Conservation (phyloP, 2,797 vertebrate species). For the Pipistrellus kuhlii region DNA sequence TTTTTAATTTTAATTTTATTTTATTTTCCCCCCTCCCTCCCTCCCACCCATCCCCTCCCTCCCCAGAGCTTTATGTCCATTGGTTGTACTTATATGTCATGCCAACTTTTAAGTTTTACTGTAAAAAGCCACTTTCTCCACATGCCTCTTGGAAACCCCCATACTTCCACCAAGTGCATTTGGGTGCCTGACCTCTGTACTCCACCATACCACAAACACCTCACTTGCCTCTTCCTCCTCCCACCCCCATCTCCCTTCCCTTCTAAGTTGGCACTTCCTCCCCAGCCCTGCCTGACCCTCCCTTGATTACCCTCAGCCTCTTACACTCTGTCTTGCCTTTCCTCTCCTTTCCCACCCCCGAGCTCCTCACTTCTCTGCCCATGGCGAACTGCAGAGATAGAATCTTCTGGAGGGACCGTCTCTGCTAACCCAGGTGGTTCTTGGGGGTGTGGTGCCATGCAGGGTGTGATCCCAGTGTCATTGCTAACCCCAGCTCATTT, state of each 20-base stretch:
- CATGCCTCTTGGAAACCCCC: not conserved
- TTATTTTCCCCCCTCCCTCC: too few relatives aligned
- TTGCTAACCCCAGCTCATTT: slow-evolving; percentile 84
- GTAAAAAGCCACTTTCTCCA: not conserved
- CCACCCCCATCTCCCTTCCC: not conserved
- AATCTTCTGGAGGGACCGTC: too few relatives aligned
- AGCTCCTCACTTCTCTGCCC: not conserved
- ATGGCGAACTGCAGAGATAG: not conserved
- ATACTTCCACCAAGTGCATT: not conserved
- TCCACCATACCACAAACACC: not conserved
- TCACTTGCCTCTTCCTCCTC: not conserved
- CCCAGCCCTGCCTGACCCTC: not conserved
- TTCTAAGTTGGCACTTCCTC: not conserved
- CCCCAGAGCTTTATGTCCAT: too few relatives aligned
- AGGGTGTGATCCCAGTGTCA: slow-evolving; percentile 68
- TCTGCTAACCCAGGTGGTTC: not conserved
- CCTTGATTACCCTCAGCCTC: not conserved
- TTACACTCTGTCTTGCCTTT: not conserved
- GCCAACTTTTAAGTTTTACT: not conserved
- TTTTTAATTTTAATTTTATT: too few relatives aligned
- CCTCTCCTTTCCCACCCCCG: not conserved
- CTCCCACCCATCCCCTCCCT: too few relatives aligned
- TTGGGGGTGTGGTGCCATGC: slow-evolving; percentile 66
- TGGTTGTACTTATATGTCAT: too few relatives aligned
- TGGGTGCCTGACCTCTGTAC: too few relatives aligned